phyloP scores from a whole-genome alignment of 2,113 vertebrate species.

The Pampusana beccarii region DNA sequence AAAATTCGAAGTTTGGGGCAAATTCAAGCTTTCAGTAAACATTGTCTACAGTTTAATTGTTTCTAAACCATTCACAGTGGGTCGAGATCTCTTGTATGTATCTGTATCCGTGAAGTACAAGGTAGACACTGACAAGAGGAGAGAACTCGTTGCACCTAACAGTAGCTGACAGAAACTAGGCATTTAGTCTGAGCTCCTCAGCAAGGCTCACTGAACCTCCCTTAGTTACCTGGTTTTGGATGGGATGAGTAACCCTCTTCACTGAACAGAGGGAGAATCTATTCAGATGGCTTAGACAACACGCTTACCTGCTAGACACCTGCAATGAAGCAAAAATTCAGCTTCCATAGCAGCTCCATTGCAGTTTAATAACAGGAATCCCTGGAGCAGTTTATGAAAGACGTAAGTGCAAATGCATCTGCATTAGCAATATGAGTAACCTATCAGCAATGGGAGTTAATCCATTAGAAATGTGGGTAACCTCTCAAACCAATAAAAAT shows the following conservation, averaged over 20 bases:
- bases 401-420: neutral
- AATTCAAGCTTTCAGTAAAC: neutral
- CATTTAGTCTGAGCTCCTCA: neutral
- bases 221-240: neutral
- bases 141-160: neutral
- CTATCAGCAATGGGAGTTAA: neutral
- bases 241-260: neutral
- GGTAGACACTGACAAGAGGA: neutral
- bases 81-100: neutral
- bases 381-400: neutral
- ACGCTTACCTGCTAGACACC: neutral
- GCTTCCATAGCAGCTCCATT: neutral
- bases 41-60: fast-evolving
- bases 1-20: neutral
- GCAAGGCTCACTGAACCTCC: neutral
- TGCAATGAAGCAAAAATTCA: neutral
- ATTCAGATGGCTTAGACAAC: neutral
- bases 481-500: neutral
- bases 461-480: neutral
- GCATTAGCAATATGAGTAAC: neutral
- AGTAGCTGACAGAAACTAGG: neutral
- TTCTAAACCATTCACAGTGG: neutral
- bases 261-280: neutral
- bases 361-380: neutral
- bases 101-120: neutral